phyloP scores from a whole-genome alignment of 2,797 vertebrate species.

The Gymnothorax reevesii region DNA sequence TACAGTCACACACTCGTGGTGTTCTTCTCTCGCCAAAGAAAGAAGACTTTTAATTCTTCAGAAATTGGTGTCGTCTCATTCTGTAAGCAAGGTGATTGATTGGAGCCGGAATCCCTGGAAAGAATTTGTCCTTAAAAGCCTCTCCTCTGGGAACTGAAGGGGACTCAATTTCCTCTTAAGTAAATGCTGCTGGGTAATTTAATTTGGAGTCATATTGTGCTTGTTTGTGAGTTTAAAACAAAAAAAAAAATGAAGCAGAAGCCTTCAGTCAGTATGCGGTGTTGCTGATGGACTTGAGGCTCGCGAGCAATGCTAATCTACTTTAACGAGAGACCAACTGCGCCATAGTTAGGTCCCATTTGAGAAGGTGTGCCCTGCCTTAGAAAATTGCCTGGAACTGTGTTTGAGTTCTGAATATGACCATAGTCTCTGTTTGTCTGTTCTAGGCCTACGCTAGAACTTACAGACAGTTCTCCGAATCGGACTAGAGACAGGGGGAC shows the following conservation, averaged over 20 bases:
- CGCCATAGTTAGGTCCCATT: background rate
- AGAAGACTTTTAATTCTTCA: too few relatives aligned
- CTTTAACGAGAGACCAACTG: background rate
- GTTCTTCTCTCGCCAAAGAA: too few relatives aligned
- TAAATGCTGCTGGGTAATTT: background rate
- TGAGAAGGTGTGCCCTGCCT: background rate
- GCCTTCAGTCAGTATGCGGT: background rate
- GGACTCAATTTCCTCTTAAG: background rate
- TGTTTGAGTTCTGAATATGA: too few relatives aligned
- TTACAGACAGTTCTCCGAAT: background rate
- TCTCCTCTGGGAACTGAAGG: background rate
- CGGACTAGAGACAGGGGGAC: conserved; percentile 11
- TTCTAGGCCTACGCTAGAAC: background rate
- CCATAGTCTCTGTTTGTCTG: background rate
- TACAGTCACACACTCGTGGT: too few relatives aligned
- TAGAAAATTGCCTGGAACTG: background rate
- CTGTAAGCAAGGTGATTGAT: too few relatives aligned
- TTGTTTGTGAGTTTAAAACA: background rate
- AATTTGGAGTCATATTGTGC: background rate
- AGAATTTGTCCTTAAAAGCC: background rate
- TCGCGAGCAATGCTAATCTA: background rate
- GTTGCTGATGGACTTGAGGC: background rate
- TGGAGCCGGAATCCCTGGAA: too few relatives aligned
- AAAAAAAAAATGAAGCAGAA: background rate
- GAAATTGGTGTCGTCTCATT: too few relatives aligned